Conservation (phyloP, 2,113 vertebrate species). For the Hemibagrus wyckioides region DNA sequence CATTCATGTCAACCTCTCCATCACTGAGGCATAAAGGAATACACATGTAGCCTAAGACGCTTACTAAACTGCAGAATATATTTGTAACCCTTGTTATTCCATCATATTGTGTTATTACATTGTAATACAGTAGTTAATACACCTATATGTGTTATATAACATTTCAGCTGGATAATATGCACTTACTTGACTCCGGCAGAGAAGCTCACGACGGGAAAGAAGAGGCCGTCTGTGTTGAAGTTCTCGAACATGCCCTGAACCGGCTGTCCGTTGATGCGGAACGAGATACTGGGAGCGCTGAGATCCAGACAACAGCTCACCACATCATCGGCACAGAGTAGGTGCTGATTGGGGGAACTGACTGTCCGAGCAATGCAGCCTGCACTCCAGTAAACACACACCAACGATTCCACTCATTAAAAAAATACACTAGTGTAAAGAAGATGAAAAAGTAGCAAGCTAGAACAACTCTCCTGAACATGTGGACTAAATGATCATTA, state of each 20-base stretch:
- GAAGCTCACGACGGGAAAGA: constrained; percentile 94
- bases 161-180: neutral
- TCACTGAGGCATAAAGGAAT: neutral
- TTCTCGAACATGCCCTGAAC: constrained; percentile 99
- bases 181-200: constrained; percentile 94
- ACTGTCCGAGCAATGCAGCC: constrained; percentile 89
- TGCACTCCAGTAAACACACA: constrained; percentile 53
- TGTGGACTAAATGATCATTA: neutral
- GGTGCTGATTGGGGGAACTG: constrained; percentile 90
- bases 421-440: neutral
- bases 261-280: constrained; percentile 95
- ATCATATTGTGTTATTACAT: neutral
- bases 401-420: neutral
- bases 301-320: constrained; percentile 96
- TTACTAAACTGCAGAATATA: neutral
- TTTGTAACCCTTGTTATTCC: neutral
- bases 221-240: constrained; percentile 93
- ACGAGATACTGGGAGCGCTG: constrained; percentile 92
- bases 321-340: constrained; percentile 87
- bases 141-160: neutral
- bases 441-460: neutral
- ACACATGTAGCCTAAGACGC: neutral
- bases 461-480: neutral
- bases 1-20: constrained; percentile 15
- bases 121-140: neutral